Evolutionary conservation across 2,888 invertebrate species (phyloP), one percentile per base, ranked within the genome.

Genomic region (Pristionchus mayeri): DNA sequence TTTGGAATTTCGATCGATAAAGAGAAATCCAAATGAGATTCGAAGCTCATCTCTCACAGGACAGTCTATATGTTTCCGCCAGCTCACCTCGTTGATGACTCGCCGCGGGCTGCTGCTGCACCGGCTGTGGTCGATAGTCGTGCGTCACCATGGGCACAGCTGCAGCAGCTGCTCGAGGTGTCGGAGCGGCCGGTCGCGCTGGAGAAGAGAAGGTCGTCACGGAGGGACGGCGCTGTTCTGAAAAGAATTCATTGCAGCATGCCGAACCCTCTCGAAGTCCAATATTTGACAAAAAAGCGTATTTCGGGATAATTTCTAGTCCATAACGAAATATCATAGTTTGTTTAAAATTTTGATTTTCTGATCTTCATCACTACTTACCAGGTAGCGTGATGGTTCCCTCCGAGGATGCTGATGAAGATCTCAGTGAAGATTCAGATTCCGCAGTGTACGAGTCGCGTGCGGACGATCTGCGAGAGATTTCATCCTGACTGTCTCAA

Each of bases 311-410:
- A n/a, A n/a, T n/a, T n/a, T n/a, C n/a, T n/a, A n/a, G n/a, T n/a
- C n/a, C n/a, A n/a, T n/a, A n/a, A n/a, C n/a, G n/a, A n/a, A n/a
- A n/a, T n/a, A n/a, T n/a, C n/a, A n/a, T n/a, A n/a, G n/a, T n/a
- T n/a, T n/a, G n/a, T n/a, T n/a, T n/a, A n/a, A n/a, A n/a, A n/a
- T n/a, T n/a, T n/a, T n/a, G n/a, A n/a, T n/a, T n/a, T n/a, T n/a
- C n/a, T n/a, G n/a, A n/a, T n/a, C n/a, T n/a, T n/a, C n/a, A n/a
- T n/a, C n/a, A 34, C 21, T 44, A 7, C n/a, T 40, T 71, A 71
- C 76, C 76, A 48, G 80, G 54, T 13, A 16, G 44, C 11, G 48
- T 50, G 44, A 82, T 82, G 6, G 81, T 82, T 60, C 52, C 81
- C 24, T 82, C 63, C 30, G 81, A 82, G 2, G 81, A 82, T 3